These are phyloP conservation scores for Ferrisia virgata DNA, from an alignment of 2,888 invertebrate genomes.

Conservation along the genomic window DNA sequence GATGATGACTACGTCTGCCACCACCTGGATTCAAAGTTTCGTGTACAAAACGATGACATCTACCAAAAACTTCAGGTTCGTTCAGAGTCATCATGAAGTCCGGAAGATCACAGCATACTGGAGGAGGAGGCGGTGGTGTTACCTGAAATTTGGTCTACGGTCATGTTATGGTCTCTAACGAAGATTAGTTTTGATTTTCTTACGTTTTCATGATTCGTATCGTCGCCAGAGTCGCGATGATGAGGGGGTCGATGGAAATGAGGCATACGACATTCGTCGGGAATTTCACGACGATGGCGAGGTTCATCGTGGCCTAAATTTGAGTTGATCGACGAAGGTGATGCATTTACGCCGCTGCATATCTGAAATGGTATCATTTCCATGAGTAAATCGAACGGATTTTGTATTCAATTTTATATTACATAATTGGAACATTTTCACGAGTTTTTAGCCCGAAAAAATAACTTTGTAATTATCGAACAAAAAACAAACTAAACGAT, in stretches of 20 bases:
- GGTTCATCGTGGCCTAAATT: neutral
- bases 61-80: neutral
- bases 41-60: neutral
- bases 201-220: neutral
- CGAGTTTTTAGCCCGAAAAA: too few species aligned
- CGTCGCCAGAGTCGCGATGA: neutral
- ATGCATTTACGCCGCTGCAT: neutral
- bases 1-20: neutral
- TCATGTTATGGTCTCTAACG: too few species aligned
- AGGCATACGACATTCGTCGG: conserved; percentile 21
- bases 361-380: too few species aligned
- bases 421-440: neutral
- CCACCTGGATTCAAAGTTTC: neutral
- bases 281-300: conserved; percentile 2
- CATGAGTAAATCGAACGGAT: too few species aligned
- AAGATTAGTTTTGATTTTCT: neutral
- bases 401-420: neutral
- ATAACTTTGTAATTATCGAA: too few species aligned
- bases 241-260: neutral
- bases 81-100: neutral
- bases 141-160: neutral
- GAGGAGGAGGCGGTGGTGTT: neutral
- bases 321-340: neutral
- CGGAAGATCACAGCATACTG: conserved; percentile 16
- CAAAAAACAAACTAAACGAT: too few species aligned